Evolutionary conservation across 2,113 vertebrate species (phyloP).

Genomic region (Cyrtonyx montezumae): DNA sequence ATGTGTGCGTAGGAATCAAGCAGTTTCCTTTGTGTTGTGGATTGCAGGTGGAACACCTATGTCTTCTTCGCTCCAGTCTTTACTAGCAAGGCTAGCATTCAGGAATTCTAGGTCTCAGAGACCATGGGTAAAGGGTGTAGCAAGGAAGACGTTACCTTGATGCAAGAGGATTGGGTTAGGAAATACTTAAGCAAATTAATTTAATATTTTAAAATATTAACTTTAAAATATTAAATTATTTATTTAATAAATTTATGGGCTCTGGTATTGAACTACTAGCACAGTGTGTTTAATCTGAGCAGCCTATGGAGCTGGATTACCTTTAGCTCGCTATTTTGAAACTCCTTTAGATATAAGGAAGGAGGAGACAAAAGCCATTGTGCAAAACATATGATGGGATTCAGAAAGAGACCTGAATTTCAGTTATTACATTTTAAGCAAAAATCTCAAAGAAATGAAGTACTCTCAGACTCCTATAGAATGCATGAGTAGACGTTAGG

Average conservation of each 20-base stretch:
- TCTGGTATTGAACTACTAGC: neutral
- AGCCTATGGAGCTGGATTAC: neutral
- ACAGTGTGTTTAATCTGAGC: neutral
- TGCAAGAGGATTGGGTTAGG: neutral
- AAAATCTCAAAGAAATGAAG: neutral
- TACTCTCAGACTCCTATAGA: neutral
- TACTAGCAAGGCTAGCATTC: neutral
- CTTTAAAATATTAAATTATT: too few relatives aligned
- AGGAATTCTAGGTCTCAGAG: neutral
- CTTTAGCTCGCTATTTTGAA: neutral
- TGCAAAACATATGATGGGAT: neutral
- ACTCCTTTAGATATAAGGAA: neutral
- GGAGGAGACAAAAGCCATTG: neutral
- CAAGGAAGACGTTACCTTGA: neutral
- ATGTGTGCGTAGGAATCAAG: neutral
- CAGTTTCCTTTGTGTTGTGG: neutral
- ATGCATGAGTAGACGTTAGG: accelerated
- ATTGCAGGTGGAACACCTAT: neutral
- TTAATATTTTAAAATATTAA: too few relatives aligned
- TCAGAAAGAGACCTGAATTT: neutral
- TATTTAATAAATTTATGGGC: neutral
- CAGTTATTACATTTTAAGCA: neutral
- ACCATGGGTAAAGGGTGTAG: neutral
- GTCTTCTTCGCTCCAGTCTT: neutral
- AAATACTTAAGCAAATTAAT: neutral